Conservation (phyloP, 2,888 invertebrate genomes). For the Ichneumon xanthorius region DNA sequence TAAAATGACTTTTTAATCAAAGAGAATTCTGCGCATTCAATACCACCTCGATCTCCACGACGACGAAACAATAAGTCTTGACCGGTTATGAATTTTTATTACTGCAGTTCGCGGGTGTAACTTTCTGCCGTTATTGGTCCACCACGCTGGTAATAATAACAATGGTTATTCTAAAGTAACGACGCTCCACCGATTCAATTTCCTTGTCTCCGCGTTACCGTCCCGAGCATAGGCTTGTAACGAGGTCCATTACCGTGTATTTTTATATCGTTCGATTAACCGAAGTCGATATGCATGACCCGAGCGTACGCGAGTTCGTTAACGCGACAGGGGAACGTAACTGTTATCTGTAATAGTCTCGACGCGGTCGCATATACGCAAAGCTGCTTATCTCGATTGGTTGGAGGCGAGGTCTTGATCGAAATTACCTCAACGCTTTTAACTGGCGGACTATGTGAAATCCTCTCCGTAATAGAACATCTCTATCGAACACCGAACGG, state of each 20-base stretch:
- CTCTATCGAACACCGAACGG: not conserved
- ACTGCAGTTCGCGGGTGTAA: not conserved
- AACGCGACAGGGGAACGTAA: not conserved
- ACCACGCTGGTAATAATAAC: constrained; percentile 9
- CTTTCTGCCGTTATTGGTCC: constrained; percentile 1
- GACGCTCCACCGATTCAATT: constrained; percentile 26
- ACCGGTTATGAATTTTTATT: not conserved
- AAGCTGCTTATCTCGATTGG: constrained; percentile 32
- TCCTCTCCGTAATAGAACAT: not conserved
- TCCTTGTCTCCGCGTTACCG: not conserved
- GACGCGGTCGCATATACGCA: constrained; percentile 18
- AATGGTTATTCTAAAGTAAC: constrained; percentile 30
- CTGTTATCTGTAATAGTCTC: constrained; percentile 46
- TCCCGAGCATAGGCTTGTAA: not conserved
- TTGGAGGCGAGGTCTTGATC: constrained; percentile 17
- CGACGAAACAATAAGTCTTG: not conserved
- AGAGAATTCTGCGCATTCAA: not conserved
- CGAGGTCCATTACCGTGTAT: constrained; percentile 44
- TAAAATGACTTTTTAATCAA: constrained; percentile 1
- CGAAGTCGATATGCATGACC: constrained; percentile 12
- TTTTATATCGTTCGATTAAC: constrained; percentile 57
- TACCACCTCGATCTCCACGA: not conserved
- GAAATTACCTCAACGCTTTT: constrained; percentile 17
- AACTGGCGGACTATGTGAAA: constrained; percentile 8
- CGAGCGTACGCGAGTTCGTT: not conserved